phyloP scores from a whole-genome alignment of 2,797 vertebrate genomes.

The Sternarchorhynchus goeldii region DNA sequence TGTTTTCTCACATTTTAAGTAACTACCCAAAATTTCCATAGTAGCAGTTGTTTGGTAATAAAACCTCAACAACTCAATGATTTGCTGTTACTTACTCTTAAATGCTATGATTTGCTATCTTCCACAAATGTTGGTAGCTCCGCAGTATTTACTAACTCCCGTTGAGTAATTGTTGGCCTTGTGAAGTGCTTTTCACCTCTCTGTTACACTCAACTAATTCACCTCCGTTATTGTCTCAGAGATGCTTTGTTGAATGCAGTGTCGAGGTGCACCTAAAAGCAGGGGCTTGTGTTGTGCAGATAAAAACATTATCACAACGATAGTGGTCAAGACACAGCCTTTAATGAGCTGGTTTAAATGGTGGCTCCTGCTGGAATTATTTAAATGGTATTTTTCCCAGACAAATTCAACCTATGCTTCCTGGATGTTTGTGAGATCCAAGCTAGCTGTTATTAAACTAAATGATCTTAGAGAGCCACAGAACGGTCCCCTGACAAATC shows the following conservation, averaged over 20 bases:
- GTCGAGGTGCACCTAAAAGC: not conserved
- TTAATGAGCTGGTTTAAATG: conserved; percentile 16
- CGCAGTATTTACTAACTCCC: not conserved
- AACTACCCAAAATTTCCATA: too few relatives aligned
- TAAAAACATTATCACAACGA: not conserved
- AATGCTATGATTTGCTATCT: not conserved
- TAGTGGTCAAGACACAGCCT: not conserved
- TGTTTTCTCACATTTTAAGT: too few relatives aligned
- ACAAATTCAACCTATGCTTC: not conserved
- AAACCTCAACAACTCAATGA: too few relatives aligned
- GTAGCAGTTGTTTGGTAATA: too few relatives aligned
- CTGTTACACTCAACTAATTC: conserved; percentile 42
- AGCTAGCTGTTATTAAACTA: conserved; percentile 25
- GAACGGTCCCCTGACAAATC: conserved; percentile 11
- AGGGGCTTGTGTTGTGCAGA: not conserved
- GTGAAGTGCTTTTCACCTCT: conserved; percentile 43
- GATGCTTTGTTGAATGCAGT: not conserved
- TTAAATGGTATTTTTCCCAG: not conserved
- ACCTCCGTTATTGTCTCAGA: conserved; percentile 24
- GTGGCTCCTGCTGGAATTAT: not conserved
- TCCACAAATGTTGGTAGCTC: not conserved
- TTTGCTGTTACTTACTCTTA: too few relatives aligned
- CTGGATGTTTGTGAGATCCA: not conserved
- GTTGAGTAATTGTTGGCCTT: conserved; percentile 21
- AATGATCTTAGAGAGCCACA: conserved; percentile 1